Base-by-base conservation (phyloP, 2,797 vertebrate species). In the Chromobotia macracanthus region DNA sequence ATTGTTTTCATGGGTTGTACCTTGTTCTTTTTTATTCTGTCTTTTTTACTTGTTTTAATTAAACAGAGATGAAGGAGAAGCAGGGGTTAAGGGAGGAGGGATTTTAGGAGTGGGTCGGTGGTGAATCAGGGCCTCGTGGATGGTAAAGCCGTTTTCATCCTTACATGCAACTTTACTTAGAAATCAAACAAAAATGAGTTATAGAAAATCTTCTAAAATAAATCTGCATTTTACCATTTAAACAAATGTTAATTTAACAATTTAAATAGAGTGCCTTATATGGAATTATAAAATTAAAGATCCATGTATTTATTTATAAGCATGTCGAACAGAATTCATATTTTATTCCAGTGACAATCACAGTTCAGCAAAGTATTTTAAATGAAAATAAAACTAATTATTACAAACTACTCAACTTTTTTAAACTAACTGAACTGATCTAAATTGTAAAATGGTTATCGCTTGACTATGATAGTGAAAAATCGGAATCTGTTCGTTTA, bases 1-100 rank as follows among this genome's bases (percentile, higher is more conserved):
- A 75, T 38, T 38, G 19, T 50, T 78, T 60, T 35, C 18, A 1
- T 90, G 87, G 19, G 67, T 63, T 60, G 9, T 70, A 18, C 63
- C 7, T 91, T 93, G 88, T 90, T 90, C 87, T 90, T 87, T 93
- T 9, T 89, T 88, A 88, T 87, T 87, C 19, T 41, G 56, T 50
- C 19, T 92, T 88, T 88, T 80, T 81, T 87, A 81, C 79, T 85
- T 84, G 86, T 83, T 90, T 91, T 79, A 63, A 83, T 88, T 84
- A 89, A 88, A 88, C 82, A 19, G n/a, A 85, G 85, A 80, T 88
- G 83, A 83, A 51, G 53, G 60, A 13, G 25, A n/a, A 7, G 25
- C 23, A 46, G 41, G 5, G 35, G 31, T 18, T 15, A 8, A 10
- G 41, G 46, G 56, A n/a, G 13, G 13, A 9, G 51, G 31, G 21